phyloP scores from a whole-genome alignment of 2,888 invertebrate species.

The Caenorhabditis panamensis region DNA sequence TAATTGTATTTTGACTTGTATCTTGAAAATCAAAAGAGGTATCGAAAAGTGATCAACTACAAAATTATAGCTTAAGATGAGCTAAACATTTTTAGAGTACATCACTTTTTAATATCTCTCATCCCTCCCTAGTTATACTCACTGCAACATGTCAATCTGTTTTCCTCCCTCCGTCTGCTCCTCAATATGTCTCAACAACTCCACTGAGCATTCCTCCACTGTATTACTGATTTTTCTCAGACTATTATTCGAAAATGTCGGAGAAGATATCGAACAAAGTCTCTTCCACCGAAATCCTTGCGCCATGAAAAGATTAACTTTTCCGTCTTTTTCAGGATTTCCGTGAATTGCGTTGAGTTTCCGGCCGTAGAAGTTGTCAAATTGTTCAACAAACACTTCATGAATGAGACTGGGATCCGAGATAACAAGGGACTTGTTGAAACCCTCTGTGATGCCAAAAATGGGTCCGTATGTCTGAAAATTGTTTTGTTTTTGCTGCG shows the following conservation, averaged over 20 bases:
- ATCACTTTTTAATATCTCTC: no score
- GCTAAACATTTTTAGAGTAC: no score
- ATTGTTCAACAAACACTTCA: constrained; percentile 82
- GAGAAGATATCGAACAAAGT: constrained; percentile 83
- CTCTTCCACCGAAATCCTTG: constrained; percentile 83
- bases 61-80: no score
- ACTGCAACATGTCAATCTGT: constrained; percentile 14
- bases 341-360: constrained; percentile 79
- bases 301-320: constrained; percentile 78
- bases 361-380: constrained; percentile 82
- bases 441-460: constrained; percentile 71
- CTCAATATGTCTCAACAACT: constrained; percentile 44
- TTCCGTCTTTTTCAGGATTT: constrained; percentile 64
- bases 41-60: no score
- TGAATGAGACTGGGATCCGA: constrained; percentile 82
- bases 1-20: no score
- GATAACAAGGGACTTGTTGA: constrained; percentile 80
- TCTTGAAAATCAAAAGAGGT: no score
- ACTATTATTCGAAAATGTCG: constrained; percentile 83
- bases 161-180: constrained; percentile 14
- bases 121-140: no score
- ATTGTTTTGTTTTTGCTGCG: no score
- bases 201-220: constrained; percentile 22
- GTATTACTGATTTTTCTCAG: constrained; percentile 81
- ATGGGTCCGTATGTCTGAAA: constrained; percentile 60